A percentile compares a stretch with the other conserved stretches of the same genome.
These are phyloP conservation scores for Tetranychus urticae DNA, from an alignment of 1,140 invertebrate species.

Conservation along the genomic window DNA sequence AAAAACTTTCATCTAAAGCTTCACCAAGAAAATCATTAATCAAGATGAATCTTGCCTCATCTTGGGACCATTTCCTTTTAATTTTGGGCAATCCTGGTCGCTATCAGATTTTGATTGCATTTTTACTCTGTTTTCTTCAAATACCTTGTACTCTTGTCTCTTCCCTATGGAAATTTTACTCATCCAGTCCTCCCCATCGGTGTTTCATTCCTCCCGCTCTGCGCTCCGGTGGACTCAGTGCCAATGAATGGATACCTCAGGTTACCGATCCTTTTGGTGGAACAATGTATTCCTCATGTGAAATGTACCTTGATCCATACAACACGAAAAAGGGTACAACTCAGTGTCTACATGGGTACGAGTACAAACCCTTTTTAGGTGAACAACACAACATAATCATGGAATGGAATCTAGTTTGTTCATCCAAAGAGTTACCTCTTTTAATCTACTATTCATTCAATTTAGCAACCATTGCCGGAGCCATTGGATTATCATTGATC, in stretches of 20 bases:
- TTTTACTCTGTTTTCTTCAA: slow-evolving; percentile 25
- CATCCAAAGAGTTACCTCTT: slow-evolving; percentile 20
- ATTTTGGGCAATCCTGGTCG: slow-evolving; percentile 19
- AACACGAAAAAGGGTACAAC: slow-evolving; percentile 14
- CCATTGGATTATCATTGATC: slow-evolving; percentile 26
- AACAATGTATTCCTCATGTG: slow-evolving; percentile 12
- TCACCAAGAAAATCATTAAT: no score
- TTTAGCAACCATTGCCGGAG: slow-evolving; percentile 27
- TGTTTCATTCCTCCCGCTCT: slow-evolving; percentile 19
- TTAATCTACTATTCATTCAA: slow-evolving; percentile 26
- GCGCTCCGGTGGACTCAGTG: neutral
- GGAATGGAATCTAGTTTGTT: slow-evolving; percentile 29
- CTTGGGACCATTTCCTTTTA: slow-evolving; percentile 11
- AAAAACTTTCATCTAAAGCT: no score
- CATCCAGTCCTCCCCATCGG: slow-evolving; percentile 23
- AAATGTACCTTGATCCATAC: slow-evolving; percentile 16
- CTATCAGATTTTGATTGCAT: slow-evolving; percentile 23
- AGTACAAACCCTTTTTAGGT: slow-evolving; percentile 14
- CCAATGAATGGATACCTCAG: slow-evolving; percentile 9
- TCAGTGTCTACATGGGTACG: slow-evolving; percentile 17
- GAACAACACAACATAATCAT: slow-evolving; percentile 17
- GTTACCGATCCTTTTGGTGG: neutral
- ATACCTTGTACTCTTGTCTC: slow-evolving; percentile 23
- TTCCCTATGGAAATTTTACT: slow-evolving; percentile 24
- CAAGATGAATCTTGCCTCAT: no score